phyloP scores from a whole-genome alignment of 2,888 invertebrate genomes.

The Octodonta nipae region DNA sequence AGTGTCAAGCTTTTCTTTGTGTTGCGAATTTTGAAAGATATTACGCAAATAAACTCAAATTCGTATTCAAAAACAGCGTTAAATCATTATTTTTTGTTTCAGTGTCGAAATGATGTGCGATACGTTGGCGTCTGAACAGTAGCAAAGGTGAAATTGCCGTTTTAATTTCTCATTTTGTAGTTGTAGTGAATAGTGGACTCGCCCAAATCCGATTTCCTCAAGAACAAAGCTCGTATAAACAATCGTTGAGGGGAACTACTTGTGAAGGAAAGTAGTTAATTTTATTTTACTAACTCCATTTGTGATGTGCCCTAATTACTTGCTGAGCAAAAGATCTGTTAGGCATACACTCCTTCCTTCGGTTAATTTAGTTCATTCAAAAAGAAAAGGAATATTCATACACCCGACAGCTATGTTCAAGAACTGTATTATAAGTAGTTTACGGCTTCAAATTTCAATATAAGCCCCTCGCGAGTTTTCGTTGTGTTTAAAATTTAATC shows the following conservation, averaged over 20 bases:
- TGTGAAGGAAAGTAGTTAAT: constrained; percentile 13
- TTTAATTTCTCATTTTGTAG: constrained; percentile 11
- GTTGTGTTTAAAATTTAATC: no score
- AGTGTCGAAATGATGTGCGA: constrained; percentile 17
- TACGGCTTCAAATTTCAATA: constrained; percentile 3
- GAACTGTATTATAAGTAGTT: constrained; percentile 43
- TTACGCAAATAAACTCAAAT: no score
- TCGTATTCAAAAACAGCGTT: constrained; percentile 1
- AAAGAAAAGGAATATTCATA: constrained; percentile 81
- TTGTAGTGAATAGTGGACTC: constrained; percentile 32
- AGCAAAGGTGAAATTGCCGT: constrained; percentile 17
- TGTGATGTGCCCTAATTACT: constrained; percentile 56
- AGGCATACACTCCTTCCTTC: constrained; percentile 47
- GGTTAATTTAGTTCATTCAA: constrained; percentile 56
- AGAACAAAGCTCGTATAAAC: constrained; percentile 1
- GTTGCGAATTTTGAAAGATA: no score
- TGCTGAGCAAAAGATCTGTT: constrained; percentile 34
- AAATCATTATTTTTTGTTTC: constrained; percentile 1
- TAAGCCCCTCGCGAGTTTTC: no score
- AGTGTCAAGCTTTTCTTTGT: background rate
- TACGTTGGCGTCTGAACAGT: constrained; percentile 29
- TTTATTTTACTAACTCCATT: constrained; percentile 22
- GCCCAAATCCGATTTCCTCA: constrained; percentile 18
- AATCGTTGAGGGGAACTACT: constrained; percentile 5
- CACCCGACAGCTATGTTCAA: constrained; percentile 79